Evolutionary conservation across 2,113 vertebrate species (phyloP).

Genomic region (Gymnarchus niloticus): DNA sequence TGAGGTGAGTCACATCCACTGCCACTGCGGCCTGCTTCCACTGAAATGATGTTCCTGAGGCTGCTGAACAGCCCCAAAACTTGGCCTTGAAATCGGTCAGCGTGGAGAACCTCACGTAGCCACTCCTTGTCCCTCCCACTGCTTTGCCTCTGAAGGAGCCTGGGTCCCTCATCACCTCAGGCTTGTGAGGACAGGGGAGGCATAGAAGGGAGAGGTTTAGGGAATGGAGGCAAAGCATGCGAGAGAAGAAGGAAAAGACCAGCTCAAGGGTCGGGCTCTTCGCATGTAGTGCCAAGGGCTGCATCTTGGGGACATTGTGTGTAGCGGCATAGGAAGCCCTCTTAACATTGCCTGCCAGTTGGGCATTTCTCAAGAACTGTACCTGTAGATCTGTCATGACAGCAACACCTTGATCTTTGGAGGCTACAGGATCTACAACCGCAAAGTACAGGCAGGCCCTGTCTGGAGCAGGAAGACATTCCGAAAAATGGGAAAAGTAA

Average conservation of each 20-base stretch:
- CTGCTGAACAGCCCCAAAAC: conserved; percentile 29
- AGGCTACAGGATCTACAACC: no score
- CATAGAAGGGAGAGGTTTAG: background rate
- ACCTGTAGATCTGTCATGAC: background rate
- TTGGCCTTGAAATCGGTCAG: conserved; percentile 39
- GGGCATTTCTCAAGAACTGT: background rate
- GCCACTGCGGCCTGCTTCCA: conserved; percentile 38
- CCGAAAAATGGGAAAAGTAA: no score
- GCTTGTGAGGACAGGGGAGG: background rate
- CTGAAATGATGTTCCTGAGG: conserved; percentile 17
- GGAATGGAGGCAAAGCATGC: background rate
- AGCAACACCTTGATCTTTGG: background rate
- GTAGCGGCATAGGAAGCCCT: background rate
- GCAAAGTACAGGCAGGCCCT: no score
- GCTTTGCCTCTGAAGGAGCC: background rate
- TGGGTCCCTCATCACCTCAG: background rate
- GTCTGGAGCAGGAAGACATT: no score
- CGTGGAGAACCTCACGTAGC: conserved; percentile 52
- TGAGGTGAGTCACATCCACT: conserved; percentile 17
- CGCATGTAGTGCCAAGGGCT: background rate
- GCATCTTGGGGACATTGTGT: background rate
- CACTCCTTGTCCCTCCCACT: background rate
- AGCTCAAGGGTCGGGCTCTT: background rate
- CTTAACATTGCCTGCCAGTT: background rate
- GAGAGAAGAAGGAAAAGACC: background rate